Percentiles rank a stretch among this genome's conserved stretches.
phyloP scores from a whole-genome alignment of 2,888 invertebrate genomes.

The Agrochola lychnidis region DNA sequence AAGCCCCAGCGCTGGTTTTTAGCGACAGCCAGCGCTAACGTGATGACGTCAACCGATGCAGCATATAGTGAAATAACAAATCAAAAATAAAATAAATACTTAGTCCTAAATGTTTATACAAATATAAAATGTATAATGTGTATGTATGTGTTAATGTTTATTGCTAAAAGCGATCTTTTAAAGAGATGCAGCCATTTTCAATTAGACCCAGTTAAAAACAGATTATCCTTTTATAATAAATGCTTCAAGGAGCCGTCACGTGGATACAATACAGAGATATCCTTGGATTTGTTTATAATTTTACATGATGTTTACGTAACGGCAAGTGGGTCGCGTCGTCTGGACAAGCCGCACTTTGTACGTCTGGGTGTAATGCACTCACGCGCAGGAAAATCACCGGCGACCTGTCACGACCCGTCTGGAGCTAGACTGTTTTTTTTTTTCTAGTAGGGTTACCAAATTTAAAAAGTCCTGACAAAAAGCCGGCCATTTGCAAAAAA shows the following conservation, averaged over 20 bases:
- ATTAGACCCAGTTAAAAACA: neutral
- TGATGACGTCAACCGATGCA: no score
- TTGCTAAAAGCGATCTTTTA: neutral
- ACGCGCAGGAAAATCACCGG: conserved; percentile 69
- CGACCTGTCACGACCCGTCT: conserved; percentile 38
- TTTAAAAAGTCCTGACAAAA: neutral
- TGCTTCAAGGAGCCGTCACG: conserved; percentile 29
- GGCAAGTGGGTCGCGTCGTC: conserved; percentile 82
- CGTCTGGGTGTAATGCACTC: conserved; percentile 78
- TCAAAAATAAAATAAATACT: no score
- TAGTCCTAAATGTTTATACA: no score
- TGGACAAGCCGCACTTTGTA: conserved; percentile 81
- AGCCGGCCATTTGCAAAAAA: neutral
- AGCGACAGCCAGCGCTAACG: no score
- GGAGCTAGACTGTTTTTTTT: conserved; percentile 28
- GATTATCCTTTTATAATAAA: conserved; percentile 12
- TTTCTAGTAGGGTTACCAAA: conserved; percentile 1
- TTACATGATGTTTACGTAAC: conserved; percentile 50
- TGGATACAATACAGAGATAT: conserved; percentile 25
- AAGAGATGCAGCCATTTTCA: neutral
- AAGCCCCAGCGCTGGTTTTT: no score
- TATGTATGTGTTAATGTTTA: no score
- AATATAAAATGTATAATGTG: no score
- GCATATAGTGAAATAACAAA: no score
- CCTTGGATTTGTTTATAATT: conserved; percentile 56